Evolutionary conservation across 2,888 invertebrate species (phyloP).

Genomic region (Drosophila atripex): DNA sequence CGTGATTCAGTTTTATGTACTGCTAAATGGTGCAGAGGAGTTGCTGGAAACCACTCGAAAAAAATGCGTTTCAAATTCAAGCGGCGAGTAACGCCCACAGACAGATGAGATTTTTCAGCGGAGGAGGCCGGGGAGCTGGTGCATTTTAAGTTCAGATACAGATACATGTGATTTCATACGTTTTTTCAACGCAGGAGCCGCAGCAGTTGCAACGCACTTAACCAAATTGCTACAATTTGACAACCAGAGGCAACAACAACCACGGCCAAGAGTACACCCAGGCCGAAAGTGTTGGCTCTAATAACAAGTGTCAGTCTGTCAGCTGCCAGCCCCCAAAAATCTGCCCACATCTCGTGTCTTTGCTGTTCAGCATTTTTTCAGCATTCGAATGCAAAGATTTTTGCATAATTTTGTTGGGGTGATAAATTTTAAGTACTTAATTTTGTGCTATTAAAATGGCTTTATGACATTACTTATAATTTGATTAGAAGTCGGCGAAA

Average conservation of each 20-base stretch:
- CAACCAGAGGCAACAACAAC: constrained; percentile 14
- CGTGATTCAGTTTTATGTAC: constrained; percentile 64
- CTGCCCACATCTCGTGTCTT: constrained; percentile 58
- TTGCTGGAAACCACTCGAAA: constrained; percentile 59
- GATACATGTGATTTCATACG: constrained; percentile 27
- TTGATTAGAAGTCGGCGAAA: constrained; percentile 66
- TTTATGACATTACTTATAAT: constrained; percentile 54
- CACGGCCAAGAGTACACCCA: constrained; percentile 49
- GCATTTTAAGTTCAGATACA: not conserved
- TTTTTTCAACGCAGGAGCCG: constrained; percentile 20
- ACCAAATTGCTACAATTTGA: constrained; percentile 70
- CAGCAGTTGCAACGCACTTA: constrained; percentile 58
- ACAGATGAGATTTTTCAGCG: not conserved
- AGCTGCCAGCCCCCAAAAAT: constrained; percentile 64
- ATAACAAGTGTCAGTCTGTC: constrained; percentile 77
- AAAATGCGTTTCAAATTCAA: constrained; percentile 69
- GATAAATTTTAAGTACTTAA: constrained; percentile 67
- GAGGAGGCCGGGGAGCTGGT: not conserved
- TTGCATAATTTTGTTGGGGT: constrained; percentile 30
- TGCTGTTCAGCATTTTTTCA: constrained; percentile 7
- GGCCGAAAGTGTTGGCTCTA: constrained; percentile 62
- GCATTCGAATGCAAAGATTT: constrained; percentile 22
- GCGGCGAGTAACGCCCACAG: constrained; percentile 58
- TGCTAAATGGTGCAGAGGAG: constrained; percentile 81
- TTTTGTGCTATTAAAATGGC: constrained; percentile 43